Percentiles rank a stretch among this genome's conserved stretches.
Conservation (phyloP, 2,888 invertebrate genomes). For the Stenurella melanura region DNA sequence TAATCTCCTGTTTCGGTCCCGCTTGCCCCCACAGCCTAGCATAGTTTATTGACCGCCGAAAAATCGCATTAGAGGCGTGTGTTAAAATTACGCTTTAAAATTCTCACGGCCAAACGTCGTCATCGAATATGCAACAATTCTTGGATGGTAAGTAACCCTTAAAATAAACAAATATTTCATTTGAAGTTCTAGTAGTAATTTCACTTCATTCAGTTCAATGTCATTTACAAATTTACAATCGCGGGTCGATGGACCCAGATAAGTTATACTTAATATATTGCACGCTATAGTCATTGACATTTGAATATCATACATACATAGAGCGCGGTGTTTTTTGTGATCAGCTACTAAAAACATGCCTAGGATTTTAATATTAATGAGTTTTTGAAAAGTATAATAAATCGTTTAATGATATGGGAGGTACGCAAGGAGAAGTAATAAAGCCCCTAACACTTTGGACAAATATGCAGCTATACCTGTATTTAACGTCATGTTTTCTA, state of each 20-base stretch:
- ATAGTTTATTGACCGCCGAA: slow-evolving; percentile 49
- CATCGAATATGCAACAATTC: slow-evolving; percentile 46
- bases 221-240: slow-evolving; percentile 43
- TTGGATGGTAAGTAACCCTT: slow-evolving; percentile 33
- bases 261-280: slow-evolving; percentile 34
- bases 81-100: slow-evolving; percentile 45
- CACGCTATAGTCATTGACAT: slow-evolving; percentile 32
- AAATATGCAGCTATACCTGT: background rate
- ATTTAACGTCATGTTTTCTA: background rate
- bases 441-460: background rate
- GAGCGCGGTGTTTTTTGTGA: slow-evolving; percentile 8
- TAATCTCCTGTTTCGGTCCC: background rate
- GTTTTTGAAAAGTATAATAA: slow-evolving; percentile 23
- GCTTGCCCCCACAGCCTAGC: slow-evolving; percentile 23
- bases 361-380: slow-evolving; percentile 28
- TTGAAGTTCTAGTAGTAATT: slow-evolving; percentile 35
- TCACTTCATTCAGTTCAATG: slow-evolving; percentile 45
- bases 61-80: slow-evolving; percentile 48
- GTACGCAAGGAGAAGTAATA: background rate
- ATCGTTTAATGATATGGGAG: slow-evolving; percentile 7
- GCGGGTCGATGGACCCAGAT: slow-evolving; percentile 40
- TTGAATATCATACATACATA: slow-evolving; percentile 37
- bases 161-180: slow-evolving; percentile 47
- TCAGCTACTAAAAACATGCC: slow-evolving; percentile 24
- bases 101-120: slow-evolving; percentile 47